Base-by-base conservation (phyloP, 2,797 vertebrate genomes). In the Malurus splendens region DNA sequence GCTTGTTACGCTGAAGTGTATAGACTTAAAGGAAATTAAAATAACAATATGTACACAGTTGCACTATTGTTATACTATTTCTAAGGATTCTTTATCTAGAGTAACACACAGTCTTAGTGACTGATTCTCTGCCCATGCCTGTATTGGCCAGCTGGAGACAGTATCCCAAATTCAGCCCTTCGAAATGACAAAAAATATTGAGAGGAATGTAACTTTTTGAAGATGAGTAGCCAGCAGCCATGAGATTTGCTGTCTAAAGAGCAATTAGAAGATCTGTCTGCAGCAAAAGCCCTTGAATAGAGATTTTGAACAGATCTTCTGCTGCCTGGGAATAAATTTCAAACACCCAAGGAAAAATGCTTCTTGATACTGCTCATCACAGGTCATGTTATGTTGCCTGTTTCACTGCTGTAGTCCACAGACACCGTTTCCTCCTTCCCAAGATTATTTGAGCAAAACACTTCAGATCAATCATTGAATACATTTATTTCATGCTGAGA, bases 11-110 rank as follows among this genome's bases (percentile, higher is more conserved):
- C 76, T 36, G 50, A 92, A 86, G 39, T 82, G 77, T 94, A 88
- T 91, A 87, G 86, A 64, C 79, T 96, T 87, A 64, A 89, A 89
- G 70, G 83, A 93, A 95, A 94, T 94, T 84, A 93, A 94, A 95
- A 94, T 66, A 90, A 68, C 36, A 89, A 81, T 80, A 82, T 83
- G 52, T 82, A 64, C 64, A 84, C 27, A 74, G 32, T 81, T 86
- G 41, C 64, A 75, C 30, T 76, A 54, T 68, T 68, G 48, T 71
- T 94, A 48, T 66, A 71, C 22, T 74, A 9, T 89, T 83, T 89
- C 70, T 79, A 80, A 47, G 44, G 15, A 72, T 72, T 84, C 36
- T 61, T 79, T 42, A 45, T 67, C 44, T 87, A 62, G 50, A 78
- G 68, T 94, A 84, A 70, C 17, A 68, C 50, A 70, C 17, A 33